Evolutionary conservation across 2,113 vertebrate genomes (phyloP), one percentile per base, ranked within the genome.

Genomic region (Rhabdomys dilectus): DNA sequence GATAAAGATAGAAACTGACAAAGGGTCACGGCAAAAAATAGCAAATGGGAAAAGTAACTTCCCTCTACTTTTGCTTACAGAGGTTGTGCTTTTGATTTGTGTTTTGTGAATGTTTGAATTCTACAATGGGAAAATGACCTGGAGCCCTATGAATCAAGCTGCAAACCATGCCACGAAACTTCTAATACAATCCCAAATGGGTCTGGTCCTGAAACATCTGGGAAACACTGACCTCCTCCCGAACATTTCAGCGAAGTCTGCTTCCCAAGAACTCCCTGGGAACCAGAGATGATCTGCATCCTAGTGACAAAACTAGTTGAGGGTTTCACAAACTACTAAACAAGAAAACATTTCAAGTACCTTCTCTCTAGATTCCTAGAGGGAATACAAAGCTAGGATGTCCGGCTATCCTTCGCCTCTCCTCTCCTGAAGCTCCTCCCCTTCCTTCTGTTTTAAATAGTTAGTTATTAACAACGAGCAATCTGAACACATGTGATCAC

Each of bases 91-190:
- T 97, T n/a, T 24, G 82, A 60, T 93, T 17, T 93, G 21, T 53
- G 45, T 72, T 86, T 95, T 94, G 88, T 58, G 45, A 94, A 88
- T 6, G 17, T 51, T 89, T 91, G 42, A 94, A 88, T 92, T 92
- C 68, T 95, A 78, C 26, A 88, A 45, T 51, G 36, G 73, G 31
- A 90, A 84, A 80, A 88, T 75, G 77, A 90, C 60, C 34, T 68
- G 34, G 21, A 94, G 31, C 90, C 62, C 73, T 7, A 85, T 21
- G 53, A 66, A 81, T 82, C 10, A 92, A 77, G 7, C 42, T 48
- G 93, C 70, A 91, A 91, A 68, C 36, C 21, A 76, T 70, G 26
- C 92, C 87, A 95, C 8, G 22, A 78, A 11, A 70, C 7, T 78
- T 9, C 31, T 51, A 94, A 29, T 78, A 77, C 89, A 93, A 31